Evolutionary conservation across 1,140 invertebrate genomes (phyloP).

Genomic region (Pseudoatta argentina): DNA sequence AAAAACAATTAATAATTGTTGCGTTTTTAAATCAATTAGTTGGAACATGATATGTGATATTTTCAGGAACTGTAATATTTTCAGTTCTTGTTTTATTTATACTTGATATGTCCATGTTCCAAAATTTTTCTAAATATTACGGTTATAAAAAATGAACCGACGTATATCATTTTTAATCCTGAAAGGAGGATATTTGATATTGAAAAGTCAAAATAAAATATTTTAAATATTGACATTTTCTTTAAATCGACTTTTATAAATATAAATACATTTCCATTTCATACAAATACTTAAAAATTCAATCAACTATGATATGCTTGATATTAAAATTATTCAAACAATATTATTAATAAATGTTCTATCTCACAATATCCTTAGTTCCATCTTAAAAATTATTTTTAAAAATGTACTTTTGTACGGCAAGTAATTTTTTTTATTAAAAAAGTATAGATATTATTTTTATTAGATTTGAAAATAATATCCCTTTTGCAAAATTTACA

Average conservation of each 20-base stretch:
- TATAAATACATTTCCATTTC: background rate
- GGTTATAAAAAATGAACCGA: background rate
- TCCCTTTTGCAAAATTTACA: background rate
- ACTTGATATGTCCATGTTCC: background rate
- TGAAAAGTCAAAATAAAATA: background rate
- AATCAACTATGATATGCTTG: background rate
- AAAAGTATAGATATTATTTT: background rate
- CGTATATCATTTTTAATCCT: background rate
- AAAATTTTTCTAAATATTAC: background rate
- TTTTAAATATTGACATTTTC: background rate
- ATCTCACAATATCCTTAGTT: background rate
- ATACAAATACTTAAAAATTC: background rate
- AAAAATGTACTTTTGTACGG: background rate
- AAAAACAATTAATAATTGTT: background rate
- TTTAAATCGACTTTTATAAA: background rate
- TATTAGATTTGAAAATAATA: background rate
- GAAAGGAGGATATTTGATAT: background rate
- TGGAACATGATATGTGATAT: background rate
- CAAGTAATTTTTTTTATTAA: background rate
- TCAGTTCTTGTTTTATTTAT: background rate
- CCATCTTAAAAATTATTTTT: background rate
- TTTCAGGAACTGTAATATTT: background rate
- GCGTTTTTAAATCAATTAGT: background rate
- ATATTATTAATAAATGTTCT: background rate
- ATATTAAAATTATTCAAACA: constrained; percentile 12